phyloP scores from a whole-genome alignment of 2,888 invertebrate genomes.

The Bellardia pandia region DNA sequence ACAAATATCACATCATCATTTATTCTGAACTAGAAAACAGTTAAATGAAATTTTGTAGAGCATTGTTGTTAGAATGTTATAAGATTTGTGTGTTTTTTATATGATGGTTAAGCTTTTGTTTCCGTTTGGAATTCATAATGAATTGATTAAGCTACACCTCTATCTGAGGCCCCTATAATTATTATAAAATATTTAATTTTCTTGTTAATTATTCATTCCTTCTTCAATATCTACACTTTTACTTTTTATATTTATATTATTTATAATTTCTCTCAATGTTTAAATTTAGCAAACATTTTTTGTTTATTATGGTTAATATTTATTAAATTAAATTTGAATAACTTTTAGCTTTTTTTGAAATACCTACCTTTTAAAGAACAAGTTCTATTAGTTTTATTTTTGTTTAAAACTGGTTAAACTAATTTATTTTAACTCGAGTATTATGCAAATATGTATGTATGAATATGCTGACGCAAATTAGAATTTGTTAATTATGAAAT shows the following conservation, averaged over 20 bases:
- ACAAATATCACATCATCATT: not conserved
- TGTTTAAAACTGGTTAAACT: slow-evolving; percentile 27
- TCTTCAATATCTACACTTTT: not conserved
- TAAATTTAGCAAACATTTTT: not conserved
- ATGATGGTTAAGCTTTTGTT: not conserved
- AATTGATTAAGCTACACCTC: not conserved
- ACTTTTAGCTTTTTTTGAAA: slow-evolving; percentile 1
- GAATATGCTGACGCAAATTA: slow-evolving; percentile 18
- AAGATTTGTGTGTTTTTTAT: too few species aligned
- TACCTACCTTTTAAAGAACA: slow-evolving; percentile 23
- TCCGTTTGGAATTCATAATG: not conserved
- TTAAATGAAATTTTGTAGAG: slow-evolving; percentile 1
- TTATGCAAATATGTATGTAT: slow-evolving; percentile 27
- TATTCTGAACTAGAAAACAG: not conserved
- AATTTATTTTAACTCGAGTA: slow-evolving; percentile 3
- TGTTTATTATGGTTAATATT: not conserved
- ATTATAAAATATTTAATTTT: not conserved
- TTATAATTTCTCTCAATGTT: too few species aligned
- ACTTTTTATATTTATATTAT: not conserved
- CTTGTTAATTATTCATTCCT: not conserved
- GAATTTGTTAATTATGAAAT: slow-evolving; percentile 14
- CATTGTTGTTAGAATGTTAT: not conserved
- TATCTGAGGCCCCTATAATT: not conserved
- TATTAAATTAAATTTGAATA: slow-evolving; percentile 3
- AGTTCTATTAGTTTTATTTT: slow-evolving; percentile 26